Conservation (phyloP, 2,888 invertebrate species). For the Cheiracanthium punctorium region DNA sequence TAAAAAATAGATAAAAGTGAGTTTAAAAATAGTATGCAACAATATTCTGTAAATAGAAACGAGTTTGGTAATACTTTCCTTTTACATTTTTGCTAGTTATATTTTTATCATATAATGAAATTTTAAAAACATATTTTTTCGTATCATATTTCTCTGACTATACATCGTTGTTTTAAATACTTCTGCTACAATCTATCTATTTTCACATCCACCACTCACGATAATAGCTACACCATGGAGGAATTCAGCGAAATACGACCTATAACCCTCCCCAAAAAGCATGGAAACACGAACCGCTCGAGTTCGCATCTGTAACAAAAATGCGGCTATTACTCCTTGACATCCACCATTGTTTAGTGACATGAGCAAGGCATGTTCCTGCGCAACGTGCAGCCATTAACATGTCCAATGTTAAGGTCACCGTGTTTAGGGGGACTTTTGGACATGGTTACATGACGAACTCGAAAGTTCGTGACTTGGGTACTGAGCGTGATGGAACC, state of each 20-base stretch:
- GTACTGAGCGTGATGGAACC: slow-evolving; percentile 35
- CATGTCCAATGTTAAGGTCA: slow-evolving; percentile 9
- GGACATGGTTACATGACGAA: slow-evolving; percentile 41
- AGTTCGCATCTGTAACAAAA: background rate
- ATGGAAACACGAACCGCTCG: background rate
- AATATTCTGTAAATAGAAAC: too few relatives aligned
- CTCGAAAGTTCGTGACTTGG: slow-evolving; percentile 58
- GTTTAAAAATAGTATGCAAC: too few relatives aligned
- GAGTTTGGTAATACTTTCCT: too few relatives aligned
- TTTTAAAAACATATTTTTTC: too few relatives aligned
- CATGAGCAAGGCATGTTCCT: background rate
- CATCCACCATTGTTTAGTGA: background rate
- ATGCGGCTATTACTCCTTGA: background rate
- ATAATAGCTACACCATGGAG: background rate
- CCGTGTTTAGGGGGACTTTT: background rate
- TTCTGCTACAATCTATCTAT: too few relatives aligned
- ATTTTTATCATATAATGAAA: too few relatives aligned
- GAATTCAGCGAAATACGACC: background rate
- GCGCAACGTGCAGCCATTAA: background rate
- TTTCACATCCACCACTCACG: too few relatives aligned
- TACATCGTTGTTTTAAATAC: too few relatives aligned
- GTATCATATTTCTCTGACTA: too few relatives aligned
- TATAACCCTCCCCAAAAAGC: background rate
- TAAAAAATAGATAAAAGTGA: too few relatives aligned
- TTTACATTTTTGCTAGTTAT: too few relatives aligned